These are phyloP conservation scores for Galago senegalensis DNA, from an alignment of 2,797 vertebrate species.

Conservation along the genomic window DNA sequence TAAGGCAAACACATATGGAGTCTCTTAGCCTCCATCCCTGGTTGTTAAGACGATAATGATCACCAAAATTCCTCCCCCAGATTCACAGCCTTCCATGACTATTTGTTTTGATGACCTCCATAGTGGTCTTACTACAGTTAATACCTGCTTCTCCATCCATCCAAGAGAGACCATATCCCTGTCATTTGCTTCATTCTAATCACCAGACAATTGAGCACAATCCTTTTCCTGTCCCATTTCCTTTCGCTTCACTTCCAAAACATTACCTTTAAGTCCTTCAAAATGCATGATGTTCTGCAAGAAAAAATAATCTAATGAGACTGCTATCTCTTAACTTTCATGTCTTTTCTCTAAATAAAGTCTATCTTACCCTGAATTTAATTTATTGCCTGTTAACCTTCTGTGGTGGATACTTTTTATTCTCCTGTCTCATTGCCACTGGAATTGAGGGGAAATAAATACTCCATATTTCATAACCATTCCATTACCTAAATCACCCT, in stretches of 20 bases:
- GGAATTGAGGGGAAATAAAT: neutral
- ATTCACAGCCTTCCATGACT: neutral
- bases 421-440: neutral
- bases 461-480: neutral
- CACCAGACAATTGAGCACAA: neutral
- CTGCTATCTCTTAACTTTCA: neutral
- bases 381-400: neutral
- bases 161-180: fast-evolving
- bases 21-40: neutral
- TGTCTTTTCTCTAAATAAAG: neutral
- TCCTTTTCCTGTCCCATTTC: neutral
- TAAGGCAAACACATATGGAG: neutral
- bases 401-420: neutral
- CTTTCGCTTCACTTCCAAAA: neutral
- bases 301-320: neutral
- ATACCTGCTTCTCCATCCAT: neutral
- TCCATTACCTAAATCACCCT: neutral
- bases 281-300: neutral
- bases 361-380: neutral
- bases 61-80: neutral
- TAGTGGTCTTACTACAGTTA: neutral
- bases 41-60: neutral
- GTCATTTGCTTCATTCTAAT: neutral
- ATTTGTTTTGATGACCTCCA: neutral
- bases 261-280: neutral